These are phyloP conservation scores for Cerastoderma edule DNA, from an alignment of 2,888 invertebrate genomes.

Conservation along the genomic window DNA sequence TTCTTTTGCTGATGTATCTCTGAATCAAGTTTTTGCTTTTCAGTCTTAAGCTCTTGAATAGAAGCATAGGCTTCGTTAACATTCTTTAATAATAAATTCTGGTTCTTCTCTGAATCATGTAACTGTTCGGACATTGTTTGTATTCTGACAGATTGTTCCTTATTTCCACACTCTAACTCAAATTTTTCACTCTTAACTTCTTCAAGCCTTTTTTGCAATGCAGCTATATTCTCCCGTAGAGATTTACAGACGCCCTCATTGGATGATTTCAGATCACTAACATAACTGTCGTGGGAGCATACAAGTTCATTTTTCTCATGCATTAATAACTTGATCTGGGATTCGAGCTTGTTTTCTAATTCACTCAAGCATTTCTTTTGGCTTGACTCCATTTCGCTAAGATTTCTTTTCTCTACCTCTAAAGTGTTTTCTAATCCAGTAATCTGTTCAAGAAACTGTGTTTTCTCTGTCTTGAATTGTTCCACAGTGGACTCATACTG, in stretches of 20 bases:
- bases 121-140: conserved; percentile 41
- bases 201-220: conserved; percentile 16
- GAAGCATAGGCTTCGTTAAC: conserved; percentile 13
- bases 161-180: conserved; percentile 48
- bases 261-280: conserved; percentile 9
- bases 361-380: conserved; percentile 18
- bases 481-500: conserved; percentile 29
- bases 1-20: not conserved
- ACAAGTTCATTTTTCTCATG: conserved; percentile 19
- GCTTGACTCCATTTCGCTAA: conserved; percentile 16
- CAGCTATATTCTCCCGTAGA: conserved; percentile 8
- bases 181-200: conserved; percentile 18
- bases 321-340: conserved; percentile 11
- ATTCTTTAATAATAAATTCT: conserved; percentile 28
- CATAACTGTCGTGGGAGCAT: conserved; percentile 6
- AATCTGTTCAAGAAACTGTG: conserved; percentile 22
- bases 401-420: conserved; percentile 27
- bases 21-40: not conserved
- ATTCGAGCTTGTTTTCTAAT: conserved; percentile 19
- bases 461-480: conserved; percentile 26
- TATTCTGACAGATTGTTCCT: conserved; percentile 41
- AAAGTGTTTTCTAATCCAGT: conserved; percentile 27
- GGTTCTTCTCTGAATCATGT: conserved; percentile 40
- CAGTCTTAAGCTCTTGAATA: conserved; percentile 1
- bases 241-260: conserved; percentile 1